These are phyloP conservation scores for Habrosyne pyritoides DNA, from an alignment of 2,888 invertebrate genomes.

Conservation along the genomic window DNA sequence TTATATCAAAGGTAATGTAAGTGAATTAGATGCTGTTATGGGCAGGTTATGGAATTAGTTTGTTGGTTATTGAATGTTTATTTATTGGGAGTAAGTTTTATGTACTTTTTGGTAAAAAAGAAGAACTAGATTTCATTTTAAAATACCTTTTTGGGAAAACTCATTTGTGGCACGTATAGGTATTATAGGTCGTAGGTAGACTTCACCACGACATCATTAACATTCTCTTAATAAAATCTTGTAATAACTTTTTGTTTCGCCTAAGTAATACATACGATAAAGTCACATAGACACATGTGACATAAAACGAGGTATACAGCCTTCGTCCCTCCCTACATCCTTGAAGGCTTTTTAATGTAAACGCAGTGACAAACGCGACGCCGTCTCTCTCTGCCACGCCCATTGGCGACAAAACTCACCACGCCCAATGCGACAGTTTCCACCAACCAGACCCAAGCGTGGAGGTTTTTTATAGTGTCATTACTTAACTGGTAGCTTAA, in stretches of 20 bases:
- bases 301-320: background rate
- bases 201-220: too few relatives aligned
- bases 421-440: conserved; percentile 78
- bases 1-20: conserved; percentile 33
- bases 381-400: conserved; percentile 72
- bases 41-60: conserved; percentile 9
- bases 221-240: too few relatives aligned
- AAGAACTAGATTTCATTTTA: too few relatives aligned
- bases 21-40: conserved; percentile 27
- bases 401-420: conserved; percentile 75
- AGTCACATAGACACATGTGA: background rate
- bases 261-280: background rate
- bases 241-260: too few relatives aligned
- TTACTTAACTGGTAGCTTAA: conserved; percentile 26
- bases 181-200: too few relatives aligned
- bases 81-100: background rate
- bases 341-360: conserved; percentile 65
- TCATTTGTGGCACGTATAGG: too few relatives aligned
- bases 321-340: conserved; percentile 33
- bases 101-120: too few relatives aligned
- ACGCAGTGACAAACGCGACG: conserved; percentile 67
- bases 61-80: conserved; percentile 11
- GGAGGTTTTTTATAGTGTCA: conserved; percentile 55
- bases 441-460: conserved; percentile 56
- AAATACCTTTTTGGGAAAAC: too few relatives aligned